Conservation (phyloP, 2,888 invertebrate genomes). For the Gandaritis pyraliata region DNA sequence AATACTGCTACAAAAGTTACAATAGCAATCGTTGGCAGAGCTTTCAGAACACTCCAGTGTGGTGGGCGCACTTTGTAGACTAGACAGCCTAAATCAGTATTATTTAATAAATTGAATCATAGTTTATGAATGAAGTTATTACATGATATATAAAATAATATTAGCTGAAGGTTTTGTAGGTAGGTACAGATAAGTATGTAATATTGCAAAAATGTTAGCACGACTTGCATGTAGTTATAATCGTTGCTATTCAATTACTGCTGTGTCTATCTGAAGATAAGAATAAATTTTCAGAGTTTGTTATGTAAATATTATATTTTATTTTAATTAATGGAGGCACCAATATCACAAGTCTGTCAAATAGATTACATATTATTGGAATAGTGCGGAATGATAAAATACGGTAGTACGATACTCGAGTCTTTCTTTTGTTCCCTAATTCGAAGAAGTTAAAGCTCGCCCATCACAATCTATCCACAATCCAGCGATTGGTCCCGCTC, state of each 20-base stretch:
- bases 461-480: conserved; percentile 32
- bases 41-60: conserved; percentile 50
- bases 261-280: not conserved
- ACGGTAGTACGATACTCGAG: conserved; percentile 12
- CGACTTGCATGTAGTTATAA: no score
- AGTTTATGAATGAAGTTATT: not conserved
- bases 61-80: conserved; percentile 49
- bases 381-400: conserved; percentile 20
- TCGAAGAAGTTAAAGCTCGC: conserved; percentile 30
- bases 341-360: conserved; percentile 18
- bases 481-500: conserved; percentile 63
- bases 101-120: not conserved
- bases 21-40: conserved; percentile 57
- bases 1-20: conserved; percentile 55
- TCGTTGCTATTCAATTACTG: no score
- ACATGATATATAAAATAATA: no score
- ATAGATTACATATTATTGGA: not conserved
- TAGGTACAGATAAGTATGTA: no score
- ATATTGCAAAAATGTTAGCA: no score
- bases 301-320: not conserved
- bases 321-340: conserved; percentile 14
- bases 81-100: conserved; percentile 35
- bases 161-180: no score
- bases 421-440: conserved; percentile 7
- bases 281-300: not conserved